Evolutionary conservation across 2,888 invertebrate genomes (phyloP).

Genomic region (Tenthredo amoena): DNA sequence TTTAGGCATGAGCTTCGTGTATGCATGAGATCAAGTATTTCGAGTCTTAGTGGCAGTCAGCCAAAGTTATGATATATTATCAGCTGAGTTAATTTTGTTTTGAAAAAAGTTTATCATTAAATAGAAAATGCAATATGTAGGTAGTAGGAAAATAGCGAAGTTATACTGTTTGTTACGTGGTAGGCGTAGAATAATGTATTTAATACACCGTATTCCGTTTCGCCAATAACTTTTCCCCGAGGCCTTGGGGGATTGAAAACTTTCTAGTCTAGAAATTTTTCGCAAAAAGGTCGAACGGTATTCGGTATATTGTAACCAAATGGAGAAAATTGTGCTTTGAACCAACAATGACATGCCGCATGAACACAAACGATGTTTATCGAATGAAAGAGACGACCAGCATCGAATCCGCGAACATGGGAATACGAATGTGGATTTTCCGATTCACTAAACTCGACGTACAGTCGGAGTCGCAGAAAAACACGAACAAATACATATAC

Average conservation of each 20-base stretch:
- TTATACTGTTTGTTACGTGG: neutral
- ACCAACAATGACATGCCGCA: neutral
- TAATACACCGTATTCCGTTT: neutral
- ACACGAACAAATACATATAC: neutral
- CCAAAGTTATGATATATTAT: neutral
- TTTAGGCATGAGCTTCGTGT: conserved; percentile 4
- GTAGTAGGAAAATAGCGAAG: neutral
- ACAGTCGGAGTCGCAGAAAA: neutral
- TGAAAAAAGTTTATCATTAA: neutral
- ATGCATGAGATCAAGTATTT: conserved; percentile 23
- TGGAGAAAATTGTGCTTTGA: neutral
- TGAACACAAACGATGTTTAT: neutral
- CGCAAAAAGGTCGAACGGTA: neutral
- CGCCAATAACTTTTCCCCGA: neutral
- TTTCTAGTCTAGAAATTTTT: neutral
- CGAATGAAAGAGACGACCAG: neutral
- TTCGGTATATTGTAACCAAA: neutral
- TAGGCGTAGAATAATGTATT: neutral
- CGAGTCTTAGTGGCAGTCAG: neutral
- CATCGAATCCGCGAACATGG: neutral
- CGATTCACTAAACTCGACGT: neutral
- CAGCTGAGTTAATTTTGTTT: neutral
- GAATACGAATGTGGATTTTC: conserved; percentile 30
- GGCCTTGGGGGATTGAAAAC: neutral
- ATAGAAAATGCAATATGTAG: neutral